Evolutionary conservation across 2,113 vertebrate genomes (phyloP).

Genomic region (Plotosus lineatus): DNA sequence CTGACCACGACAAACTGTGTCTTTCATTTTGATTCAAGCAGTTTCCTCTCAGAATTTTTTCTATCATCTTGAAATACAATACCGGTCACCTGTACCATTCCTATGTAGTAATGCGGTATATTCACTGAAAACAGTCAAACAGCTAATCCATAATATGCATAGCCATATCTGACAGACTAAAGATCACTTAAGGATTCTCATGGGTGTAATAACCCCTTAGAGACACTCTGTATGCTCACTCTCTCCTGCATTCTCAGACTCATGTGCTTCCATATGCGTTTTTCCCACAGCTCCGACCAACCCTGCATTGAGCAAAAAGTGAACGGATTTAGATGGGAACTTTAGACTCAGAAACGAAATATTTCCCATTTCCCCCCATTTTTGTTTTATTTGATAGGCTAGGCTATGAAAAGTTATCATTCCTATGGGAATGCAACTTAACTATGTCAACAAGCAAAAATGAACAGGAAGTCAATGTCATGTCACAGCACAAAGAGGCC

Average conservation of each 20-base stretch:
- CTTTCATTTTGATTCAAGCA: no score
- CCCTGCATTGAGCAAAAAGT: background rate
- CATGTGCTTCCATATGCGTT: slow-evolving; percentile 5
- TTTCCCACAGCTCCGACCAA: slow-evolving; percentile 1
- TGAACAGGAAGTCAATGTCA: background rate
- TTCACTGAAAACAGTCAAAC: background rate
- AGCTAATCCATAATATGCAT: background rate
- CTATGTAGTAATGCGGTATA: background rate
- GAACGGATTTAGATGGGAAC: background rate
- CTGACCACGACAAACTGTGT: no score
- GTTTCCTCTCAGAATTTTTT: no score
- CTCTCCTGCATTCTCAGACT: background rate
- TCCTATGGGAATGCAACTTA: background rate
- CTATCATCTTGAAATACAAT: no score
- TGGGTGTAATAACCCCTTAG: slow-evolving; percentile 12
- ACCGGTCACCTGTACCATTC: no score
- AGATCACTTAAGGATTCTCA: background rate
- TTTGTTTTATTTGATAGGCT: background rate
- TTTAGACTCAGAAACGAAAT: background rate
- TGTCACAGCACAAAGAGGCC: background rate
- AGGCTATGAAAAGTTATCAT: background rate
- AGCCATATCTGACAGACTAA: background rate
- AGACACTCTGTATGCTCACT: background rate
- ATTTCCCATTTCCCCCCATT: no score
- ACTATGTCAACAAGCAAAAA: background rate